phyloP scores from a whole-genome alignment of 2,888 invertebrate genomes.

The Strigamia transsilvanica region DNA sequence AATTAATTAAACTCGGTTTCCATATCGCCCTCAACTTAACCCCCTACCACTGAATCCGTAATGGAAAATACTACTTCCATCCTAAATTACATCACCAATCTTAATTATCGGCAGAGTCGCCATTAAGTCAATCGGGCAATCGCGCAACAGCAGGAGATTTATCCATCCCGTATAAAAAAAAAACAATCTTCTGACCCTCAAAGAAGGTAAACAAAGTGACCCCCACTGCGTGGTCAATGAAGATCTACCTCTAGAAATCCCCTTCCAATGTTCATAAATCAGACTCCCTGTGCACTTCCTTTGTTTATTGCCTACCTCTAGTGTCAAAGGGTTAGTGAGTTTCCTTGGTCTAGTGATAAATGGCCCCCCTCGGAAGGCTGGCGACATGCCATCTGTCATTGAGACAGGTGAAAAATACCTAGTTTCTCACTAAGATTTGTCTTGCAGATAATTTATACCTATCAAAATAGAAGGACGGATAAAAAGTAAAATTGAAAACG shows the following conservation, averaged over 20 bases:
- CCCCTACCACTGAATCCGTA: not conserved
- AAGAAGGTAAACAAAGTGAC: constrained; percentile 45
- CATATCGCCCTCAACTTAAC: not conserved
- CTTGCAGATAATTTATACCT: not conserved
- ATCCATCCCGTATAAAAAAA: not conserved
- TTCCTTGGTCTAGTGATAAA: constrained; percentile 44
- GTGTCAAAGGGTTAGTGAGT: constrained; percentile 45
- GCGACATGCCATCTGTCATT: constrained; percentile 45
- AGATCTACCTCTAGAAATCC: constrained; percentile 41
- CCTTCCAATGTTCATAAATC: constrained; percentile 48
- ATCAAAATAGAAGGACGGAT: not conserved
- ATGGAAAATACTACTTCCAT: not conserved
- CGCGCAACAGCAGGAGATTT: constrained; percentile 1
- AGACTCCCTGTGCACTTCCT: constrained; percentile 4
- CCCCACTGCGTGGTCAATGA: constrained; percentile 44
- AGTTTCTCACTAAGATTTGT: constrained; percentile 28
- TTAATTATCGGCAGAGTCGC: constrained; percentile 11
- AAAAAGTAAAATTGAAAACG: not conserved
- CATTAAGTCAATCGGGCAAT: constrained; percentile 10
- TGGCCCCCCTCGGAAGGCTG: constrained; percentile 47
- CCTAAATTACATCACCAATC: constrained; percentile 10
- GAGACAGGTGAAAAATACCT: constrained; percentile 46
- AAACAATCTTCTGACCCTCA: not conserved
- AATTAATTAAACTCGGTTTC: constrained; percentile 2
- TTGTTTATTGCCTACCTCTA: constrained; percentile 37